phyloP scores from a whole-genome alignment of 2,797 vertebrate species.

The Spinus olivaceus region DNA sequence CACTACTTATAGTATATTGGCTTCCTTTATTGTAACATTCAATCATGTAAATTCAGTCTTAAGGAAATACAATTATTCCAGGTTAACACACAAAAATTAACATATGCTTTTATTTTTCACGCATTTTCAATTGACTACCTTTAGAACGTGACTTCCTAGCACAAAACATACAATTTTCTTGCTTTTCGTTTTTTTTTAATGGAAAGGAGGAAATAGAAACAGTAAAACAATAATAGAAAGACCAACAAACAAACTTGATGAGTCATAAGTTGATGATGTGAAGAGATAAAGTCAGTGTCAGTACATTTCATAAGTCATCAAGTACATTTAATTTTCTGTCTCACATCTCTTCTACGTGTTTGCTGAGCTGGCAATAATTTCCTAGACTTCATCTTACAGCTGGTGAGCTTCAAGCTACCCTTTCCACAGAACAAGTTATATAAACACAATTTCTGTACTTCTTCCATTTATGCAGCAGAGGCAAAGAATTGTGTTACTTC shows the following conservation, averaged over 20 bases:
- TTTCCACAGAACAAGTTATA: neutral
- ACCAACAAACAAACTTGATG: neutral
- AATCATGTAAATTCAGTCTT: conserved; percentile 1
- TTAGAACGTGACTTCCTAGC: neutral
- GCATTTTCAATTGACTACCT: neutral
- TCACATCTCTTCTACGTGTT: neutral
- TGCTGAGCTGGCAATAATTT: neutral
- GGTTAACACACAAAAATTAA: neutral
- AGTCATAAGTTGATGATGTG: neutral
- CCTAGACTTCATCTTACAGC: neutral
- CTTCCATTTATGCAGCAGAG: neutral
- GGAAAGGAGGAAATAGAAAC: neutral
- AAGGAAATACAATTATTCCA: neutral
- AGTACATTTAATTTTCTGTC: neutral
- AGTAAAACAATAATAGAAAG: neutral
- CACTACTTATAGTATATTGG: neutral
- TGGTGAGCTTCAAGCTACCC: neutral
- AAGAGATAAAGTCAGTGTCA: neutral
- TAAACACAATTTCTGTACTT: neutral
- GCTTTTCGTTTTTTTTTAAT: neutral
- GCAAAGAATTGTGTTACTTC: neutral
- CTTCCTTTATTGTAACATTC: neutral
- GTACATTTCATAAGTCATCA: neutral
- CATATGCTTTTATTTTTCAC: neutral
- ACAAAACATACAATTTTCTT: neutral